phyloP scores from a whole-genome alignment of 2,797 vertebrate species.

The Lacerta bilineata region DNA sequence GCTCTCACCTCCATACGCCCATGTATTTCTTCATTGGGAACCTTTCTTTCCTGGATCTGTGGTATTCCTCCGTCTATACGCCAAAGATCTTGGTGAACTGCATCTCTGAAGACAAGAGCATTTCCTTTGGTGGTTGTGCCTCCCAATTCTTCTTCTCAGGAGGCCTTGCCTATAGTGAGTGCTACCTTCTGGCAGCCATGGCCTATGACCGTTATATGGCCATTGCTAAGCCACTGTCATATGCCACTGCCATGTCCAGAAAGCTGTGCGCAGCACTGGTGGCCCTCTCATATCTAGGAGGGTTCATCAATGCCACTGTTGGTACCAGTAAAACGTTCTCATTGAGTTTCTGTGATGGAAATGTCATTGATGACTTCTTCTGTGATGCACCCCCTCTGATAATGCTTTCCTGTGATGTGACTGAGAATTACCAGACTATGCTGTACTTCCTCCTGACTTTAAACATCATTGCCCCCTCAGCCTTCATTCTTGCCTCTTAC shows the following conservation, averaged over 20 bases:
- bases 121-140: slow-evolving; percentile 67
- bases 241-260: slow-evolving; percentile 51
- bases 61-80: slow-evolving; percentile 66
- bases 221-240: slow-evolving; percentile 64
- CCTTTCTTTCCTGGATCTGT: slow-evolving; percentile 70
- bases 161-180: slow-evolving; percentile 59
- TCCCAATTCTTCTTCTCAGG: slow-evolving; percentile 70
- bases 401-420: slow-evolving; percentile 64
- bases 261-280: slow-evolving; percentile 44
- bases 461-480: slow-evolving; percentile 13
- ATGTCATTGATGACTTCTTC: slow-evolving; percentile 71
- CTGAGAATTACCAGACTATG: slow-evolving; percentile 41
- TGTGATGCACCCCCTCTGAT: slow-evolving; percentile 67
- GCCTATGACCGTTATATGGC: slow-evolving; percentile 64
- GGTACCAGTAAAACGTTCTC: slow-evolving; percentile 57
- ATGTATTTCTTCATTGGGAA: slow-evolving; percentile 75
- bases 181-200: slow-evolving; percentile 67
- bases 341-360: slow-evolving; percentile 67
- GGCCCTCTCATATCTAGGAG: slow-evolving; percentile 51
- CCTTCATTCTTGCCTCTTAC: slow-evolving; percentile 53
- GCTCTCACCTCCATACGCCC: slow-evolving; percentile 55
- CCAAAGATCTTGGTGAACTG: slow-evolving; percentile 68
- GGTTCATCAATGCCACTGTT: slow-evolving; percentile 61
- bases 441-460: slow-evolving; percentile 60
- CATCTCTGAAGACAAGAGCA: slow-evolving; percentile 60